These are phyloP conservation scores for Syrmaticus mikado DNA, from an alignment of 2,113 vertebrate genomes.

Conservation along the genomic window DNA sequence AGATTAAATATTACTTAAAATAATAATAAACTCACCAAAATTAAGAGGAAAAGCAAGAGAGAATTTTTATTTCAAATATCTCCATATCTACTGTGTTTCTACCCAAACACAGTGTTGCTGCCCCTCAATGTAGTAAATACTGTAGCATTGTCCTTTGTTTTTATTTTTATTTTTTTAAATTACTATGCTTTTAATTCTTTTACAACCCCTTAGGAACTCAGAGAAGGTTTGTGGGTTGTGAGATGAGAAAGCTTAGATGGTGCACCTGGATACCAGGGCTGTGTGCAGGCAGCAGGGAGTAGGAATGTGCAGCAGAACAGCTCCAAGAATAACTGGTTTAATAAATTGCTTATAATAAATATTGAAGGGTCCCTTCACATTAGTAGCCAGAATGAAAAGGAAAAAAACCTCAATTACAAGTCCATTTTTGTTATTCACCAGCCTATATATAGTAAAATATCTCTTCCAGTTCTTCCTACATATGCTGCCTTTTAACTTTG, in stretches of 20 bases:
- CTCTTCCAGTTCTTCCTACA: background rate
- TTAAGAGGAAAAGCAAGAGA: background rate
- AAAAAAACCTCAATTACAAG: background rate
- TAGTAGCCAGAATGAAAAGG: background rate
- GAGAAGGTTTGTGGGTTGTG: background rate
- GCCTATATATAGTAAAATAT: background rate
- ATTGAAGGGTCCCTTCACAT: background rate
- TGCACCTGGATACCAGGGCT: background rate
- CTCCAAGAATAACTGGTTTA: background rate
- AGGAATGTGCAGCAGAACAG: background rate
- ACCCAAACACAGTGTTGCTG: background rate
- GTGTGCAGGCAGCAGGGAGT: background rate
- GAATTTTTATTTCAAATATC: background rate
- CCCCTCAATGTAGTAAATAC: background rate
- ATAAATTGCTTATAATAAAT: background rate
- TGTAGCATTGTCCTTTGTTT: background rate
- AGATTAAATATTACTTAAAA: background rate
- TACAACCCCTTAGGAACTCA: background rate
- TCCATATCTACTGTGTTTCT: background rate
- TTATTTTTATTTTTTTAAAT: too few species aligned
- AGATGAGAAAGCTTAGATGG: background rate
- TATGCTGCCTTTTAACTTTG: slow-evolving; percentile 46
- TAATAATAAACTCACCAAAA: background rate
- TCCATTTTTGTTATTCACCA: background rate
- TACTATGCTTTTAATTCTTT: background rate